These are phyloP conservation scores for Masnerella sp. DNA, from an alignment of 2,888 invertebrate species.

Conservation along the genomic window DNA sequence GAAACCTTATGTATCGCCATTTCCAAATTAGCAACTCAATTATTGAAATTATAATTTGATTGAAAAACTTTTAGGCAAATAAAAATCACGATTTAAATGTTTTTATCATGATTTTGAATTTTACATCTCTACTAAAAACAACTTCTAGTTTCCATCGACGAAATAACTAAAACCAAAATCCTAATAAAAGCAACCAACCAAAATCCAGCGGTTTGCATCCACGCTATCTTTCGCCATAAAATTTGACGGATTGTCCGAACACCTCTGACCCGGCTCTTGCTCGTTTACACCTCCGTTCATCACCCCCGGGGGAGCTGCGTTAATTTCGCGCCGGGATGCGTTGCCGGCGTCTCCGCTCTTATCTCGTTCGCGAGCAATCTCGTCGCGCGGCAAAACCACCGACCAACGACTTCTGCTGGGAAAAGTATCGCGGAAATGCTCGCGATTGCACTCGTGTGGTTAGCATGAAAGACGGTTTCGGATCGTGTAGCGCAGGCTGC, in stretches of 20 bases:
- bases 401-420: conserved; percentile 19
- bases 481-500: neutral
- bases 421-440: conserved; percentile 26
- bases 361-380: conserved; percentile 38
- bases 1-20: too few species aligned
- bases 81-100: too few species aligned
- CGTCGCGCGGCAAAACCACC: conserved; percentile 17
- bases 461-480: conserved; percentile 25
- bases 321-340: conserved; percentile 61
- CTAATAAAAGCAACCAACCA: too few species aligned
- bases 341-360: conserved; percentile 29
- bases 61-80: too few species aligned
- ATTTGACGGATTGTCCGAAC: conserved; percentile 1
- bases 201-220: too few species aligned
- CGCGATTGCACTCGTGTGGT: conserved; percentile 27
- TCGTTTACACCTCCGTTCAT: conserved; percentile 63
- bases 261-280: conserved; percentile 11
- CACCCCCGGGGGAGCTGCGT: conserved; percentile 62
- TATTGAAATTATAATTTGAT: too few species aligned
- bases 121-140: too few species aligned
- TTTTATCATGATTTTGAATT: too few species aligned
- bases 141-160: too few species aligned
- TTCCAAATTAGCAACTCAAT: too few species aligned
- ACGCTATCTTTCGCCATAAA: neutral
- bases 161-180: too few species aligned